Conservation (phyloP, 2,888 invertebrate genomes). For the Pantelozetes paolii region DNA sequence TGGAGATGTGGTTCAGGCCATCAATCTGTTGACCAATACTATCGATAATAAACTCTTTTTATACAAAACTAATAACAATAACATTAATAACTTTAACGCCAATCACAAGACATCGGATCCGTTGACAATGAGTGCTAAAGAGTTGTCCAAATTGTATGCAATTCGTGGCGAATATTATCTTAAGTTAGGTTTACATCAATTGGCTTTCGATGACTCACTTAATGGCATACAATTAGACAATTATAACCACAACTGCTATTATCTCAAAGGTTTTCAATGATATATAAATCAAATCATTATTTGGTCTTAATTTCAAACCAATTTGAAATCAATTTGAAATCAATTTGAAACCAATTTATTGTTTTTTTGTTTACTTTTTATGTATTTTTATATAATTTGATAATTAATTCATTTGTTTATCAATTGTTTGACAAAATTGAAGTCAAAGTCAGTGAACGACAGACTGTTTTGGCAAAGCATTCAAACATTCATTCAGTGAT, state of each 20-base stretch:
- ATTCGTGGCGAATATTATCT: slow-evolving; percentile 20
- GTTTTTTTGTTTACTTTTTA: too few relatives aligned
- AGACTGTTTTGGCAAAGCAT: too few relatives aligned
- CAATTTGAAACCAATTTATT: too few relatives aligned
- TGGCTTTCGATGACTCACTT: slow-evolving; percentile 29
- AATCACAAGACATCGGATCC: background rate
- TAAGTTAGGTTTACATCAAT: slow-evolving; percentile 34
- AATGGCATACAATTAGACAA: slow-evolving; percentile 12
- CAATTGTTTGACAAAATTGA: too few relatives aligned
- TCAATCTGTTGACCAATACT: background rate
- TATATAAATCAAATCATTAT: background rate
- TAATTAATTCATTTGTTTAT: too few relatives aligned
- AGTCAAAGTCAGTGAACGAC: background rate
- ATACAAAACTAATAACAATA: slow-evolving; percentile 8
- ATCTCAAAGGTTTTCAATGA: slow-evolving; percentile 25
- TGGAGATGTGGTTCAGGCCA: slow-evolving; percentile 18
- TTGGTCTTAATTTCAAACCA: background rate
- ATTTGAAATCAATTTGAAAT: too few relatives aligned
- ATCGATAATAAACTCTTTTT: slow-evolving; percentile 6
- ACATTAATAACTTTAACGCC: background rate
- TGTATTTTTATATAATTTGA: too few relatives aligned
- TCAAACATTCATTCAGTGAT: too few relatives aligned
- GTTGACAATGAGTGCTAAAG: slow-evolving; percentile 9
- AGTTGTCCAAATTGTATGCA: slow-evolving; percentile 36
- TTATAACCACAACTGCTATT: slow-evolving; percentile 19